A percentile compares a stretch with the other conserved stretches of the same genome.
These are phyloP conservation scores for Uria aalge DNA, from an alignment of 2,113 vertebrate genomes.

Conservation along the genomic window DNA sequence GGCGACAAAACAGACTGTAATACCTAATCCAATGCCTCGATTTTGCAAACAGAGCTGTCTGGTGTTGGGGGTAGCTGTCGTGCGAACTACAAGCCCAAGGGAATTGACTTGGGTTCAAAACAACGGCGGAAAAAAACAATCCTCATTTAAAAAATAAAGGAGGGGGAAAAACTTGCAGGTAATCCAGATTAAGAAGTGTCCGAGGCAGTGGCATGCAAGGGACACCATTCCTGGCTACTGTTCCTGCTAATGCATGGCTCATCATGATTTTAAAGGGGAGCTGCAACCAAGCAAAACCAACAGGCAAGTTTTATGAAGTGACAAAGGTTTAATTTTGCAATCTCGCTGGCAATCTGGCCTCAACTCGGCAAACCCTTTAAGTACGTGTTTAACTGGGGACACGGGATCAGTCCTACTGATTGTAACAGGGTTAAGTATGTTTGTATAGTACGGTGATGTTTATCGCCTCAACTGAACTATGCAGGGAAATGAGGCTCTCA, in stretches of 20 bases:
- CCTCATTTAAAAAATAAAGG: neutral
- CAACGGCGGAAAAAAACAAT: neutral
- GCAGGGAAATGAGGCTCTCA: neutral
- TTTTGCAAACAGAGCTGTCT: neutral
- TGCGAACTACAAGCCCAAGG: neutral
- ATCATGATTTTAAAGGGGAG: rapidly evolving
- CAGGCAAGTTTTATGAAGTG: neutral
- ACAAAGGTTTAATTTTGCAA: neutral
- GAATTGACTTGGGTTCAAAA: neutral
- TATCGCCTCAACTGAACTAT: neutral
- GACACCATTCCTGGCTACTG: neutral
- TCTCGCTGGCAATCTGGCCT: rapidly evolving
- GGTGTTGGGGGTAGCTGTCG: neutral
- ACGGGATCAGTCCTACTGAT: neutral
- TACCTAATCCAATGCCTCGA: neutral
- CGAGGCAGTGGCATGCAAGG: rapidly evolving
- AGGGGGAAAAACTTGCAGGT: neutral
- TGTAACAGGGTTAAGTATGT: rapidly evolving
- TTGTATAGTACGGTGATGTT: neutral
- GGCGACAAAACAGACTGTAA: neutral
- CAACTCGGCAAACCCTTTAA: neutral
- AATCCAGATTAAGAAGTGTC: neutral
- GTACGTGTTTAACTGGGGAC: neutral
- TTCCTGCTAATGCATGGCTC: neutral
- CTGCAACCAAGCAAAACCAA: neutral